These are phyloP conservation scores for Neomicropteryx cornuta DNA, from an alignment of 1,140 invertebrate species.

Conservation along the genomic window DNA sequence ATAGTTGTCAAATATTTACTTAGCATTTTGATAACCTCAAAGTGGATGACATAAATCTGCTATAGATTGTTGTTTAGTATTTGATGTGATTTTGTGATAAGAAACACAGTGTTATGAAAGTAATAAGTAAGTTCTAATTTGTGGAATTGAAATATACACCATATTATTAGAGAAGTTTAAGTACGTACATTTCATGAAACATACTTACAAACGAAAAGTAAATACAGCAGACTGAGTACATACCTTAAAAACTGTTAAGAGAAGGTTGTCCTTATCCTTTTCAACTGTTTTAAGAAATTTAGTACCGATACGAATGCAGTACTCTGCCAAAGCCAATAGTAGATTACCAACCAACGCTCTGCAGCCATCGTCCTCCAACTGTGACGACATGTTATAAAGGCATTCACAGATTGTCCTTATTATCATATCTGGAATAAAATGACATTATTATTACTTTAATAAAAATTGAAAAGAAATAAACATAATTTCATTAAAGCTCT, in stretches of 20 bases:
- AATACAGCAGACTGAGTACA: too few species aligned
- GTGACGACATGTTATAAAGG: conserved; percentile 30
- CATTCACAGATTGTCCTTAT: conserved; percentile 35
- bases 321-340: conserved; percentile 84
- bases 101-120: too few species aligned
- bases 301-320: conserved; percentile 86
- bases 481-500: conserved; percentile 1
- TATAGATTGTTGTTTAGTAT: too few species aligned
- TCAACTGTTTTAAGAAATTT: conserved; percentile 61
- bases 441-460: conserved; percentile 2
- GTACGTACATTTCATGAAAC: too few species aligned
- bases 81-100: too few species aligned
- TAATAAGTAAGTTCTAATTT: conserved; percentile 4
- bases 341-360: conserved; percentile 71
- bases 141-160: not conserved
- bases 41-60: too few species aligned
- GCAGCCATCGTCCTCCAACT: conserved; percentile 43
- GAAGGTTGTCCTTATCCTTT: conserved; percentile 66
- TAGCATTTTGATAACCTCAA: too few species aligned
- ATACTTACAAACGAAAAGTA: too few species aligned
- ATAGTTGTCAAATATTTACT: too few species aligned
- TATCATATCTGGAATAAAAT: conserved; percentile 24
- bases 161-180: too few species aligned
- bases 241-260: conserved; percentile 65
- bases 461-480: not conserved